These are phyloP conservation scores for Acestrorhynchus altus DNA, from an alignment of 2,797 vertebrate genomes.

Conservation along the genomic window DNA sequence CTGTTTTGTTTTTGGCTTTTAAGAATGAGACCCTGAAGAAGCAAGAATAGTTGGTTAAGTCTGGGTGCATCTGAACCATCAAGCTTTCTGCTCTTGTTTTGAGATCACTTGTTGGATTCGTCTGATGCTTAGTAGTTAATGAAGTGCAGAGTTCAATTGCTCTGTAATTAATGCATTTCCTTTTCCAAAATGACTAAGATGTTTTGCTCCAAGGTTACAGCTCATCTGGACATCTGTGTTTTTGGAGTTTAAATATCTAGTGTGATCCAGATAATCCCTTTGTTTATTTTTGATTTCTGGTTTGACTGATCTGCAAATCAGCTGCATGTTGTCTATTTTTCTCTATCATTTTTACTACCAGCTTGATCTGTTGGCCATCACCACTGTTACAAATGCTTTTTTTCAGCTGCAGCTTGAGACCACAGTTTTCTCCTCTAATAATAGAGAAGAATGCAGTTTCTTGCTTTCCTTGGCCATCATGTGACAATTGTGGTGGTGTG, in stretches of 20 bases:
- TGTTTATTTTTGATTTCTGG: background rate
- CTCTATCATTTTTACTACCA: background rate
- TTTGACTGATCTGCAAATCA: background rate
- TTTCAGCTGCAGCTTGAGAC: background rate
- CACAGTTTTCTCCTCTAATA: constrained; percentile 44
- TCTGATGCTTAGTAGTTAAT: constrained; percentile 62
- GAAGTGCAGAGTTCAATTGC: constrained; percentile 66
- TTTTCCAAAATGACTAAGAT: constrained; percentile 67
- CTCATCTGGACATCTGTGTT: constrained; percentile 65
- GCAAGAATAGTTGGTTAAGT: background rate
- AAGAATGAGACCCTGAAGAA: too few species aligned
- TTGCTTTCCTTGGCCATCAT: constrained; percentile 8
- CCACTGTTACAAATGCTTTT: constrained; percentile 34
- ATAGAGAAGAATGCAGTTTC: constrained; percentile 73
- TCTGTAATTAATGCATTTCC: constrained; percentile 78
- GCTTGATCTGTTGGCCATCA: background rate
- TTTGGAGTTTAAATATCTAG: constrained; percentile 63
- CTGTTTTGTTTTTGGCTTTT: too few species aligned
- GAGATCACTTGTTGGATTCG: constrained; percentile 38
- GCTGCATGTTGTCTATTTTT: background rate
- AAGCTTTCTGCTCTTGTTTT: constrained; percentile 18
- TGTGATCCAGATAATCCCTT: background rate
- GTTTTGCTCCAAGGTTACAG: constrained; percentile 72
- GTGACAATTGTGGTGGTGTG: background rate
- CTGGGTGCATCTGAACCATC: background rate